Base-by-base conservation (phyloP, 2,113 vertebrate genomes). In the Cyrtonyx montezumae region DNA sequence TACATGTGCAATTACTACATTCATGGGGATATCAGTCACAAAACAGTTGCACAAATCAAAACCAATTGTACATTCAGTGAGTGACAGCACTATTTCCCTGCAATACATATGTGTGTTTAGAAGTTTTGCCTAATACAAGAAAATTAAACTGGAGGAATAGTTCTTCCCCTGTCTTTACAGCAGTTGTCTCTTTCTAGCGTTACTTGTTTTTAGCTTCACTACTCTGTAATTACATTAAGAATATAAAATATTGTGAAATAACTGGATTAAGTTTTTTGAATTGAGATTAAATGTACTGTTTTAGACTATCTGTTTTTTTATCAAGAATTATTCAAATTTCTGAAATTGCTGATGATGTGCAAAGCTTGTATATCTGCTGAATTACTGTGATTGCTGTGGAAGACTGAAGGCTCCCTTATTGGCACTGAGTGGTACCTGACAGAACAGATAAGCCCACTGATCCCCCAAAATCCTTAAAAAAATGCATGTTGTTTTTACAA, bases 201-300 rank as follows among this genome's bases (percentile, higher is more conserved):
- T 80, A 80, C 59, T 85, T 79, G 37, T 74, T 92, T 82, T 93
- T 59, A 67, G 65, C 32, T 85, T 91, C 11, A n/a, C 9, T 88
- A 5, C 90, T 81, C 43, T 42, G 36, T 84, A 75, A 78, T 94
- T 92, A 78, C 37, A 71, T 46, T 70, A 32, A 83, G 34, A 87
- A 80, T 61, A 80, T 63, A 43, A 88, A 67, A 4, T 87, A 56
- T 79, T 75, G 9, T 90, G 40, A 92, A 63, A 79, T 75, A 75
- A 94, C 89, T 55, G 2, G 36, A 80, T 74, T 87, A 1, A 3
- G 56, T 79, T 89, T 93, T 93, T 63, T 22, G 85, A 78, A 79
- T 28, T 79, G 59, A 92, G 66, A 95, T 94, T 88, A 96, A 96
- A 96, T 25, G 66, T 23, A 49, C 23, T 74, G 40, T 93, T 95